A percentile compares a stretch with the other conserved stretches of the same genome.
Conservation (phyloP, 2,113 vertebrate genomes). For the Paralichthys olivaceus region DNA sequence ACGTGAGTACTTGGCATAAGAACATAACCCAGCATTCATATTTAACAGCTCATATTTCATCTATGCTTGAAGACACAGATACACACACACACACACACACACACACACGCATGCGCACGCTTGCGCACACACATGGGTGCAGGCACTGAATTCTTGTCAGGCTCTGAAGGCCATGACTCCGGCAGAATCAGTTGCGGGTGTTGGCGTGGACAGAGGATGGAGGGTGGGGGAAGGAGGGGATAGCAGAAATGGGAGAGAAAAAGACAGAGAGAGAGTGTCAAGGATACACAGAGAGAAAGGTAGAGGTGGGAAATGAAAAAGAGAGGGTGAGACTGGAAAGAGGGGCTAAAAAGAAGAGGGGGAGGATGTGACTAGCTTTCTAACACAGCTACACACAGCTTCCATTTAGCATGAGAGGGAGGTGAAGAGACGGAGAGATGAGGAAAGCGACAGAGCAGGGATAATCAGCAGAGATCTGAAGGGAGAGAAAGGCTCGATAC, state of each 20-base stretch:
- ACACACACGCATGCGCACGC: neutral
- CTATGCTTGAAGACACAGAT: slow-evolving; percentile 58
- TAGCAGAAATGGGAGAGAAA: neutral
- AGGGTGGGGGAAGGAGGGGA: slow-evolving; percentile 13
- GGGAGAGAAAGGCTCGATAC: slow-evolving; percentile 56
- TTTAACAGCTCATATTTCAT: slow-evolving; percentile 79
- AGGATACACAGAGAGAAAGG: slow-evolving; percentile 65
- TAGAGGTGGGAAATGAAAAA: slow-evolving; percentile 69
- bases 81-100: slow-evolving; percentile 34
- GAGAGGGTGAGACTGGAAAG: slow-evolving; percentile 53
- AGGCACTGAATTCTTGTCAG: slow-evolving; percentile 67
- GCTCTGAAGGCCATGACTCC: slow-evolving; percentile 72
- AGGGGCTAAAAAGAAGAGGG: slow-evolving; percentile 68
- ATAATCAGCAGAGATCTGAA: slow-evolving; percentile 72
- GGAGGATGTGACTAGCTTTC: slow-evolving; percentile 82
- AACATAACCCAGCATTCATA: slow-evolving; percentile 72
- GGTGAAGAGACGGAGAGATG: slow-evolving; percentile 56
- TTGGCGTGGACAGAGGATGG: slow-evolving; percentile 59
- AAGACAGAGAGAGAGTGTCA: slow-evolving; percentile 44
- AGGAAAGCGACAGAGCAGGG: slow-evolving; percentile 54
- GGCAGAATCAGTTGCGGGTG: slow-evolving; percentile 67
- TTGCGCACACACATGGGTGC: neutral
- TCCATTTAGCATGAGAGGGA: slow-evolving; percentile 75
- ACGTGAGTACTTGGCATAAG: slow-evolving; percentile 52
- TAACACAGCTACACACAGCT: slow-evolving; percentile 78